Base-by-base conservation (phyloP, 2,113 vertebrate genomes). In the Tetraodon nigroviridis region DNA sequence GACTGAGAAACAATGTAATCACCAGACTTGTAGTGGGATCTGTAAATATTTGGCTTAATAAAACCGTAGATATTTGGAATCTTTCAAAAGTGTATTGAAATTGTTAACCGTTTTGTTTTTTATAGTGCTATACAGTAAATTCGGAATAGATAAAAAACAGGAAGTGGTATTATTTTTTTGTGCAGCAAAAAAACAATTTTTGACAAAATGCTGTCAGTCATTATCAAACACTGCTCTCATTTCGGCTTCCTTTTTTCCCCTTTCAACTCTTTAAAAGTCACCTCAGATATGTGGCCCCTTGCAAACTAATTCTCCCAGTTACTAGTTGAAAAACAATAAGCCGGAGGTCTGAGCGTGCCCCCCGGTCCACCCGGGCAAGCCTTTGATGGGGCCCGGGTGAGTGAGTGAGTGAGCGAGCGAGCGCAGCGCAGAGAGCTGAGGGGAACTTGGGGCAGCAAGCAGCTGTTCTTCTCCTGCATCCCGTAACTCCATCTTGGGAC, bases 401-500 rank as follows among this genome's bases (percentile, higher is more conserved):
- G 55, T 20, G 49, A 24, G 54, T 13, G 56, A 64, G 66, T 51
- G 67, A 68, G 52, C 6, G 44, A 66, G 64, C 47, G 67, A 62
- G 67, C 41, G 61, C 24, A 66, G 76, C 69, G 51, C 18, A 12
- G 16, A 68, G 64, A 64, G 52, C 63, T 5, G 5, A 75, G 54
- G 63, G 63, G 47, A 58, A 51, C 61, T 41, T 15, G 12, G 64
- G 67, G 73, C 67, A 44, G 51, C 54, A 7, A 40, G 40, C 63
- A 51, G 61, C 69, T 58, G 14, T 71, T 58, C 48, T 58, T 44
- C 46, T 66, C n/a, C 67, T 61, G 73, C 59, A 75, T 45, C 74
- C 59, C n/a, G 56, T 77, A 84, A 87, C 77, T 80, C 68, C 79
- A 79, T 76, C 79, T 82, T 70, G 61, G 73, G 77, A 73, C 66